Percentiles rank a stretch among this genome's conserved stretches.
Conservation (phyloP, 1,140 invertebrate species). For the Heliconius nattereri region DNA sequence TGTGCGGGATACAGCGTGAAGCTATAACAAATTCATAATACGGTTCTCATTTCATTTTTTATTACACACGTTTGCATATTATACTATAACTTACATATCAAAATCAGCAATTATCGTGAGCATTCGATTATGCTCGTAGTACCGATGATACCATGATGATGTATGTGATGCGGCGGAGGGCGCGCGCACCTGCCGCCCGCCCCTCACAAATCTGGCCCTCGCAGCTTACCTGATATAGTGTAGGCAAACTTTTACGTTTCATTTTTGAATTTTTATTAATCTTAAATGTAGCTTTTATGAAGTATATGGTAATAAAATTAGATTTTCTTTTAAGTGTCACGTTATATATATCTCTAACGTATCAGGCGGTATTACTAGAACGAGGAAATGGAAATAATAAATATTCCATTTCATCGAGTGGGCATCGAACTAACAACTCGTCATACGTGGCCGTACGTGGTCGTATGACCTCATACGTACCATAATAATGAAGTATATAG, state of each 20-base stretch:
- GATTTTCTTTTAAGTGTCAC: too few relatives aligned
- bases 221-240: slow-evolving; percentile 66
- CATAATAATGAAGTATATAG: too few relatives aligned
- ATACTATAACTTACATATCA: neutral
- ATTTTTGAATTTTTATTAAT: neutral
- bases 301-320: too few relatives aligned
- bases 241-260: slow-evolving; percentile 22
- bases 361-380: too few relatives aligned
- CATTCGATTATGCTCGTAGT: slow-evolving; percentile 25
- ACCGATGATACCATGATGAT: slow-evolving; percentile 35
- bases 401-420: too few relatives aligned
- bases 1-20: too few relatives aligned
- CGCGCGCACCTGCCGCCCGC: slow-evolving; percentile 63
- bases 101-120: slow-evolving; percentile 19
- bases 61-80: neutral
- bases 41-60: neutral
- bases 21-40: neutral
- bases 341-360: rapidly evolving
- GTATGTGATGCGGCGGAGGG: slow-evolving; percentile 54
- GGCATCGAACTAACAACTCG: too few relatives aligned
- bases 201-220: slow-evolving; percentile 74
- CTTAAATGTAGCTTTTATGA: neutral
- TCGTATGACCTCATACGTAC: too few relatives aligned
- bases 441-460: too few relatives aligned
- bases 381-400: too few relatives aligned